phyloP scores from a whole-genome alignment of 2,888 invertebrate genomes.

The Acanthoscelides obtectus region DNA sequence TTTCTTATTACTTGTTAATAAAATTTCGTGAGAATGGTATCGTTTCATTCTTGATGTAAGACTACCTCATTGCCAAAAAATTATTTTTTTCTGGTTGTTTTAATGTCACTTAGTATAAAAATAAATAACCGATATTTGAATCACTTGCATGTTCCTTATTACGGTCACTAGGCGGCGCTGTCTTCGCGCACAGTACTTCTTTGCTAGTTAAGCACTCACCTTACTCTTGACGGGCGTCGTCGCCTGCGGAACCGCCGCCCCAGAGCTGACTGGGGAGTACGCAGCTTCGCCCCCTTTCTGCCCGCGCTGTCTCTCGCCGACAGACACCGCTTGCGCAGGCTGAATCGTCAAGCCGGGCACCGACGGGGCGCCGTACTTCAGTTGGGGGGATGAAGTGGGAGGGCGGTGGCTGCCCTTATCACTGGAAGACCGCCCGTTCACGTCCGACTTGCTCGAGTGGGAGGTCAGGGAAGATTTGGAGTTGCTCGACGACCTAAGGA shows the following conservation, averaged over 20 bases:
- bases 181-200: slow-evolving; percentile 9
- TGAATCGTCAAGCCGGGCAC: slow-evolving; percentile 38
- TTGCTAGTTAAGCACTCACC: slow-evolving; percentile 21
- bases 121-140: no score
- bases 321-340: slow-evolving; percentile 23
- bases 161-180: slow-evolving; percentile 27
- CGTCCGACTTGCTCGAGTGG: background rate
- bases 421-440: background rate
- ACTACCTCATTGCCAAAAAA: no score
- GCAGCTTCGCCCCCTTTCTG: slow-evolving; percentile 39
- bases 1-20: no score
- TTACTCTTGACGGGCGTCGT: slow-evolving; percentile 5
- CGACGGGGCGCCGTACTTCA: slow-evolving; percentile 27
- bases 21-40: no score
- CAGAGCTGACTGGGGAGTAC: slow-evolving; percentile 29
- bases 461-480: slow-evolving; percentile 13
- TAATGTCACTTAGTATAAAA: no score
- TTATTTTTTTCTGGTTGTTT: no score
- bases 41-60: no score
- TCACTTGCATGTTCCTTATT: no score
- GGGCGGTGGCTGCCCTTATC: background rate
- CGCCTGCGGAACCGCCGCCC: slow-evolving; percentile 8
- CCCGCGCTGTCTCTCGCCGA: slow-evolving; percentile 26
- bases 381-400: slow-evolving; percentile 1
- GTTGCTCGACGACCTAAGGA: slow-evolving; percentile 22